Percentiles rank a stretch among this genome's conserved stretches.
Evolutionary conservation across 2,797 vertebrate species (phyloP).

Genomic region (Sarcoramphus papa): DNA sequence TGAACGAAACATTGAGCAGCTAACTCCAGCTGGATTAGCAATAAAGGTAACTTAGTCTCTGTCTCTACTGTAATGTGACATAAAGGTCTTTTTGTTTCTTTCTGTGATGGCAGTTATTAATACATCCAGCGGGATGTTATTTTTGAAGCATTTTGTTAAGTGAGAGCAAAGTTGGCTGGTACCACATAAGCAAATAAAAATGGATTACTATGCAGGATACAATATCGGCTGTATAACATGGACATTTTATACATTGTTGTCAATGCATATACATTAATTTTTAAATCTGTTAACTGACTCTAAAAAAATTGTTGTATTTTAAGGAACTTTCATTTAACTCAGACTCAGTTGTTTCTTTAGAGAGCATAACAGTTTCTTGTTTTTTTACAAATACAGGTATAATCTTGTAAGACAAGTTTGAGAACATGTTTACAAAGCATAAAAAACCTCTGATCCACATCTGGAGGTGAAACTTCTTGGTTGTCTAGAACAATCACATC

Average conservation of each 20-base stretch:
- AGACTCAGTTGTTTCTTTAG: neutral
- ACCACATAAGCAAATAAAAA: neutral
- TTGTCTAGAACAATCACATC: neutral
- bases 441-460: neutral
- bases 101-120: neutral
- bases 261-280: neutral
- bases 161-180: neutral
- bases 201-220: neutral
- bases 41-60: slow-evolving; percentile 82
- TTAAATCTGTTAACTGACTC: neutral
- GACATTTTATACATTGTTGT: neutral
- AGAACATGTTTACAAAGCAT: neutral
- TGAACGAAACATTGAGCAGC: slow-evolving; percentile 87
- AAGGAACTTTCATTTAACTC: neutral
- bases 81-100: neutral
- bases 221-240: neutral
- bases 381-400: neutral
- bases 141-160: neutral
- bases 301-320: neutral
- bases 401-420: neutral
- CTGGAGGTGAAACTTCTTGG: neutral
- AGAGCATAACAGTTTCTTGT: neutral
- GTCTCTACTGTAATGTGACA: neutral
- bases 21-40: slow-evolving; percentile 92
- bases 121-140: neutral